Evolutionary conservation across 2,888 invertebrate genomes (phyloP), one percentile per base, ranked within the genome.

Genomic region (Eledona agricola): DNA sequence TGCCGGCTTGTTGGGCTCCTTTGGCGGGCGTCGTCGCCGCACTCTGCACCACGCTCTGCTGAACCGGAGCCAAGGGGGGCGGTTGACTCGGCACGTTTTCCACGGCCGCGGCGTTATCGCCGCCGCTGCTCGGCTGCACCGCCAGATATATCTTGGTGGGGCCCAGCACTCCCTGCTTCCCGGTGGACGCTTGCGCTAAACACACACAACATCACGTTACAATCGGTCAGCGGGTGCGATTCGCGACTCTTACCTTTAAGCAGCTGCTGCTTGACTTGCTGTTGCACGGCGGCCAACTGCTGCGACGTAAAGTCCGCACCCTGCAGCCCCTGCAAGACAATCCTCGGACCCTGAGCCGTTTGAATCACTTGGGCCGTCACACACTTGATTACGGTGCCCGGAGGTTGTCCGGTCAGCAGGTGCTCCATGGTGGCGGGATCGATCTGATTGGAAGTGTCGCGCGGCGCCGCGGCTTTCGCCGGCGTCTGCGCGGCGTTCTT

Each of bases 341-440:
- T 93, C 64, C 91, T 84, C 2, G 93, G 92, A 0, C 93, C 92
- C 64, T 89, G 88, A 49, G 85, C 85, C 0, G 92, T 91, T 74
- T 90, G 90, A 72, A 92, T 88, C 4, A 92, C 89, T 78, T 92
- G 90, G 0, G 91, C 92, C 0, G 91, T 92, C 3, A 92, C 91
- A 64, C 91, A 90, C 73, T 91, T 92, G 51, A 93, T 90, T 1
- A 91, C 84, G 0, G 92, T 92, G 40, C 92, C 92, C 0, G 90
- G 88, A 2, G 92, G 92, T 72, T 92, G 91, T 1, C 89, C 90
- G 15, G 83, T 84, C 10, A 92, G 73, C 1, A 92, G 77, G 4
- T 86, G 84, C 62, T 89, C 88, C 70, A 90, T 90, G 22, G 87
- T 83, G 22, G 69, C 68, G 13, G 68, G 69, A 60, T 75, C 75